These are phyloP conservation scores for Zoanthus gigantus DNA, from an alignment of 92 coral and sea anemone genomes.

Conservation along the genomic window DNA sequence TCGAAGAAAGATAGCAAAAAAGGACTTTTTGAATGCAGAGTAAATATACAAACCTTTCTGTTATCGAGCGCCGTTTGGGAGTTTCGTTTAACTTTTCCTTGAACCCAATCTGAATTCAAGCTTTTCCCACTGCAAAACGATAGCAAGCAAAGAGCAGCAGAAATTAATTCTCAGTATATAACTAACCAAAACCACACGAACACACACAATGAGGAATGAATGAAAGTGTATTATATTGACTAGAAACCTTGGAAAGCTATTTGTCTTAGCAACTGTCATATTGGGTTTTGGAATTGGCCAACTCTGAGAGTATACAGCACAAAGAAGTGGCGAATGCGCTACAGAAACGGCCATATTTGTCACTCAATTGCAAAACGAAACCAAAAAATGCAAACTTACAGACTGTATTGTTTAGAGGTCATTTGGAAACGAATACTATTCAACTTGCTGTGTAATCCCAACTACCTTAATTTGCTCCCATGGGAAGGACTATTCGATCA, in stretches of 20 bases:
- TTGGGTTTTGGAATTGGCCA: constrained; percentile 88
- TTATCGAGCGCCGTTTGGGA: constrained; percentile 19
- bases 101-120: constrained; percentile 82
- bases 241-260: constrained; percentile 77
- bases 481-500: constrained; percentile 13
- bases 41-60: constrained; percentile 6
- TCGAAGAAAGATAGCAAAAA: background rate
- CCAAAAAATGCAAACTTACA: constrained; percentile 58
- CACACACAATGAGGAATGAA: background rate
- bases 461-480: constrained; percentile 3
- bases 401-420: constrained; percentile 72
- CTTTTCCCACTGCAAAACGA: constrained; percentile 75
- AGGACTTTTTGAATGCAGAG: background rate
- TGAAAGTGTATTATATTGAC: background rate
- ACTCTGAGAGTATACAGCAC: constrained; percentile 78
- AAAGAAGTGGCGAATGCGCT: constrained; percentile 21
- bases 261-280: constrained; percentile 65
- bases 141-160: background rate
- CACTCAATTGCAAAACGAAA: constrained; percentile 18
- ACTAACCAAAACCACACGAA: too few relatives aligned
- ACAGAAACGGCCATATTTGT: constrained; percentile 70
- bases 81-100: constrained; percentile 38
- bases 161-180: background rate
- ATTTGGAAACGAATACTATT: constrained; percentile 45
- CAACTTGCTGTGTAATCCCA: background rate